These are phyloP conservation scores for Chamaetylas fuelleborni DNA, from an alignment of 2,113 vertebrate species.

Conservation along the genomic window DNA sequence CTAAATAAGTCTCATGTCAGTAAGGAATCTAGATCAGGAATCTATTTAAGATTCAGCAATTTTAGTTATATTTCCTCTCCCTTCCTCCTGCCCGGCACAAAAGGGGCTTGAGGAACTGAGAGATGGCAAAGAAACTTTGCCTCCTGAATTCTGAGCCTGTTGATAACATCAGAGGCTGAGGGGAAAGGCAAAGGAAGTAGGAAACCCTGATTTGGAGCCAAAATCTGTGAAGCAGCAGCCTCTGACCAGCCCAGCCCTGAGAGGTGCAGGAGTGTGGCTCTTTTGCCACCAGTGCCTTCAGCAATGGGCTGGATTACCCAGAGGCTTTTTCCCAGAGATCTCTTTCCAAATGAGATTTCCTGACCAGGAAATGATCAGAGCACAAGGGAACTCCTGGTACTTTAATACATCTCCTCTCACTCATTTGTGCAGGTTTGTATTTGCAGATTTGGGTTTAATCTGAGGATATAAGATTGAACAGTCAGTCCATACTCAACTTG, in stretches of 20 bases:
- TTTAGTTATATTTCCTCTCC: not conserved
- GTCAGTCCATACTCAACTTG: not conserved
- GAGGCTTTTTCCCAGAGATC: not conserved
- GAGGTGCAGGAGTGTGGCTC: accelerated
- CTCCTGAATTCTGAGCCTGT: not conserved
- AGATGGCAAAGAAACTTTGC: not conserved
- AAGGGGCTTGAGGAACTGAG: not conserved
- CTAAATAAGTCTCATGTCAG: not conserved
- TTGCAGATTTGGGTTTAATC: not conserved
- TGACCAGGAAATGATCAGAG: not conserved
- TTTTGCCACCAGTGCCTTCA: not conserved
- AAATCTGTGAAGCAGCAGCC: not conserved
- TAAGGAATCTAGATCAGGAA: not conserved
- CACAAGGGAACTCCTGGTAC: not conserved
- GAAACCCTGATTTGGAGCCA: not conserved
- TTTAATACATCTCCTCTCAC: not conserved
- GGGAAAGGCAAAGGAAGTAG: not conserved
- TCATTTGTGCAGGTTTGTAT: not conserved
- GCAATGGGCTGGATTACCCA: not conserved
- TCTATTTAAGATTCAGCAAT: not conserved
- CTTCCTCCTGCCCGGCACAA: not conserved
- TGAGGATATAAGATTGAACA: not conserved
- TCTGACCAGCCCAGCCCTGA: not conserved
- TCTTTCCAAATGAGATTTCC: not conserved
- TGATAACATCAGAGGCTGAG: not conserved